Evolutionary conservation across 1,140 invertebrate species (phyloP), one percentile per base, ranked within the genome.

Genomic region (Heliothis virescens): DNA sequence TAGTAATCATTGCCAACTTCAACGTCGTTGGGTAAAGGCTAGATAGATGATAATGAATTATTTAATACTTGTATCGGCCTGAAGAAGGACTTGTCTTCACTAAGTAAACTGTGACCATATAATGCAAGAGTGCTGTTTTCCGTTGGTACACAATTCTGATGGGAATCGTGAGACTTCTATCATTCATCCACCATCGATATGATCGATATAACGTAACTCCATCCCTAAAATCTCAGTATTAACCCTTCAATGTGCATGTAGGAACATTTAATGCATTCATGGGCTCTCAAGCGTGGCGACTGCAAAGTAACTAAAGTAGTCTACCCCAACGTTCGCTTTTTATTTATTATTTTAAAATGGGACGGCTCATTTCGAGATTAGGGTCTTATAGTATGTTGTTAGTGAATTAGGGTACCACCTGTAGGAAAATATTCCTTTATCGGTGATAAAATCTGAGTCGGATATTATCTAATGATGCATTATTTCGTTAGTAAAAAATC

Each of bases 281-380:
- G 89, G 85, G 80, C 92, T 92, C 91, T 94, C 91, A 80, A 93
- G 90, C 92, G 90, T 91, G 87, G 84, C 90, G 89, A 92, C 92
- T 83, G 84, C 91, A 89, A 88, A 93, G 91, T 92, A 94, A 92
- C 92, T 93, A 93, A 90, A 90, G 86, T 84, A 65, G 79, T 84
- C 86, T 83, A 34, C 82, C 82, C 75, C 71, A 69, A 77, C 75
- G 76, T 82, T 84, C 83, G 67, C 84, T 79, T 86, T 88, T 85
- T 90, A 90, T 94, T 93, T 93, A 94, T 94, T 94, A 93, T 92
- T 94, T 92, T 92, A 93, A 94, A 92, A 90, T 85, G 89, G 87
- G 82, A 79, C 83, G 89, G 87, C 89, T 91, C 89, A 89, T 88
- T 89, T 89, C 86, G 79, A 89, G 87, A 89, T 90, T 86, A 81